Conservation (phyloP, 2,888 invertebrate genomes). For the Mongoloraphidia duomilia region DNA sequence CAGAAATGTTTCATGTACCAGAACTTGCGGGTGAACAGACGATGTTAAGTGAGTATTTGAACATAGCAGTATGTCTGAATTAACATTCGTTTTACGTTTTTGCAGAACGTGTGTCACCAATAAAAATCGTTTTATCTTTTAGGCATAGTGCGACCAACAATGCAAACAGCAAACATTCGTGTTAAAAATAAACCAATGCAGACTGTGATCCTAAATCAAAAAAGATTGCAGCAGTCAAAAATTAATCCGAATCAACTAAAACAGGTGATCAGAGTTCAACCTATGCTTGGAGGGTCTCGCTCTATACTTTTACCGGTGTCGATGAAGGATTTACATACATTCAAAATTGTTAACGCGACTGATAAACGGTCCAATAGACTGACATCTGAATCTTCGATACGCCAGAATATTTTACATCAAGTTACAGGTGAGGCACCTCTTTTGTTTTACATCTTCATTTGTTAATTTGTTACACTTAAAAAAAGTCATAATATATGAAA, state of each 20-base stretch:
- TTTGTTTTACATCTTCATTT: too few relatives aligned
- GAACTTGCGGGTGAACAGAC: slow-evolving; percentile 20
- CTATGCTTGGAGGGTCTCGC: slow-evolving; percentile 30
- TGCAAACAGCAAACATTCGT: not conserved
- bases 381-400: too few relatives aligned
- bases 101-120: not conserved
- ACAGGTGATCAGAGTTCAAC: slow-evolving; percentile 26
- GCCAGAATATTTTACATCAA: too few relatives aligned
- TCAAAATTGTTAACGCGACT: slow-evolving; percentile 56
- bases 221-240: slow-evolving; percentile 3
- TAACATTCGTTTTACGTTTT: not conserved
- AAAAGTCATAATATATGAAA: too few relatives aligned
- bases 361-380: slow-evolving; percentile 23
- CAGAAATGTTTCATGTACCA: slow-evolving; percentile 5
- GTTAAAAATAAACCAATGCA: slow-evolving; percentile 1
- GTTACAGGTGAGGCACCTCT: too few relatives aligned
- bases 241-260: slow-evolving; percentile 11
- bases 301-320: slow-evolving; percentile 59
- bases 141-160: not conserved
- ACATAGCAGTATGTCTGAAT: not conserved
- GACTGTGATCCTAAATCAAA: slow-evolving; percentile 4
- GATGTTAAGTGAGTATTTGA: not conserved
- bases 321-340: slow-evolving; percentile 54
- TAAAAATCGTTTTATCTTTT: not conserved
- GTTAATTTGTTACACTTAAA: too few relatives aligned